Evolutionary conservation across 2,113 vertebrate genomes (phyloP).

Genomic region (Balaenoptera acutorostrata): DNA sequence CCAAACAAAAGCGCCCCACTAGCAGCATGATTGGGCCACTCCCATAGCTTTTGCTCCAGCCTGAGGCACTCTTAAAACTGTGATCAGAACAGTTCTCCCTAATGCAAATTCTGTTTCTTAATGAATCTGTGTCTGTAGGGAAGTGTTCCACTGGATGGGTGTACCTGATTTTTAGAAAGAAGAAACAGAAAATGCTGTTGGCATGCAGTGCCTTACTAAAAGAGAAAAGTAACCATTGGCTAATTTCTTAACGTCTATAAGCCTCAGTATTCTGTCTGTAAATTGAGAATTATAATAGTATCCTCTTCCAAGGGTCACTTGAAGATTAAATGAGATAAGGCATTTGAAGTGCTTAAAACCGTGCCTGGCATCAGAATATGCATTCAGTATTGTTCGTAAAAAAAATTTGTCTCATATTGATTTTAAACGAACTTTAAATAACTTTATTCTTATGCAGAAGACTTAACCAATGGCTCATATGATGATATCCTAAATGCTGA

Average conservation of each 20-base stretch:
- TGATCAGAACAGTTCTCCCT: not conserved
- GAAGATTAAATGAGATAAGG: not conserved
- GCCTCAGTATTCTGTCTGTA: not conserved
- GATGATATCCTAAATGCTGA: constrained; percentile 80
- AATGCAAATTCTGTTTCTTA: not conserved
- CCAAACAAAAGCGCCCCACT: not conserved
- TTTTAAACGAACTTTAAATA: constrained; percentile 25
- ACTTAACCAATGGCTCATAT: constrained; percentile 69
- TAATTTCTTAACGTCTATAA: not conserved
- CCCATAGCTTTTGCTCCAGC: not conserved
- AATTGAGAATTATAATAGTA: not conserved
- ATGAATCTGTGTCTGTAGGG: not conserved
- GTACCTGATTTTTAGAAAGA: not conserved
- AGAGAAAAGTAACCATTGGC: not conserved
- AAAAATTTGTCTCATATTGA: not conserved
- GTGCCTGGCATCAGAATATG: not conserved
- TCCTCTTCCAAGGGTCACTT: not conserved
- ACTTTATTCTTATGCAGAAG: constrained; percentile 58
- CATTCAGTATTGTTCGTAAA: not conserved
- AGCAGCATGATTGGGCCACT: not conserved
- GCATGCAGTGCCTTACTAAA: not conserved
- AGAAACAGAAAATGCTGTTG: not conserved
- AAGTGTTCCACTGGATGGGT: not conserved
- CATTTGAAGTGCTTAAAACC: not conserved
- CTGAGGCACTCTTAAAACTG: not conserved